phyloP scores from a whole-genome alignment of 2,888 invertebrate species.

The Rapana venosa region DNA sequence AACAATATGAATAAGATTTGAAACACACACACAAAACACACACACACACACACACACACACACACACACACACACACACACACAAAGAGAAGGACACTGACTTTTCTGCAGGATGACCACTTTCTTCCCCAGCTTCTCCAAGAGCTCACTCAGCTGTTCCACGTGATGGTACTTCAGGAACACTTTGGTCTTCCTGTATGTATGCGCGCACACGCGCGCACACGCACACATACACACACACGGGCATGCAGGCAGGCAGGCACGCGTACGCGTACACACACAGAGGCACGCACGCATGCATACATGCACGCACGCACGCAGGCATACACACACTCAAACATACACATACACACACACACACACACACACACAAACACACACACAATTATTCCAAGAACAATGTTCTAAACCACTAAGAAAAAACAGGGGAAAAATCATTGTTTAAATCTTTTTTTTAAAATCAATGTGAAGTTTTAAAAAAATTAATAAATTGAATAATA shows the following conservation, averaged over 20 bases:
- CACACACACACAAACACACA: background rate
- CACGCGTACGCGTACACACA: conserved; percentile 5
- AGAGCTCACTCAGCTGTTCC: conserved; percentile 71
- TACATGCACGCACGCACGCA: background rate
- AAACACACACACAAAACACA: no score
- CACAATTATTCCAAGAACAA: no score
- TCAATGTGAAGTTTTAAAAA: no score
- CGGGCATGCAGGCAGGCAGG: background rate
- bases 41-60: no score
- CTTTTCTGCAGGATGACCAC: conserved; percentile 70
- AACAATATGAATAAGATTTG: background rate
- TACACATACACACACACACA: conserved; percentile 20
- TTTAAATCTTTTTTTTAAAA: no score
- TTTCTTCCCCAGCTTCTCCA: conserved; percentile 66
- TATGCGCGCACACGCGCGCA: background rate
- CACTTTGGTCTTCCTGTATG: conserved; percentile 73
- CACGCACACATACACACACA: background rate
- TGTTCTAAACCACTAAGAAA: no score
- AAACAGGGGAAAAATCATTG: no score
- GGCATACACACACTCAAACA: background rate
- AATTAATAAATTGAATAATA: no score
- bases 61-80: no score
- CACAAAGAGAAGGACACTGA: conserved; percentile 68
- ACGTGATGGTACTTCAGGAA: conserved; percentile 75
- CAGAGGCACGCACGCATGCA: background rate